Evolutionary conservation across 2,888 invertebrate species (phyloP).

Genomic region (Oasisia sp.): DNA sequence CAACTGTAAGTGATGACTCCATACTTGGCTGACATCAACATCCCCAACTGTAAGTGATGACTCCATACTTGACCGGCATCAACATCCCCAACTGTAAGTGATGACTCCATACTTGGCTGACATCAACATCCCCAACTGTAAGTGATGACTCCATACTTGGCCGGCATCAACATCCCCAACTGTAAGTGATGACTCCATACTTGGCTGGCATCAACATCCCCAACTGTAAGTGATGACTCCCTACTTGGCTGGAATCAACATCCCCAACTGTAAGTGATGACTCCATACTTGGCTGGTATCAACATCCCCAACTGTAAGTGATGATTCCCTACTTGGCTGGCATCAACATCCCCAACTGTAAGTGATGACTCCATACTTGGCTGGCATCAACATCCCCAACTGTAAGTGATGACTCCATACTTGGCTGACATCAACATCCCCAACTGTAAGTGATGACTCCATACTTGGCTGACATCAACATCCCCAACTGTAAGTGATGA

Average conservation of each 20-base stretch:
- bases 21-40: conserved; percentile 95
- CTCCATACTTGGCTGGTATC: conserved; percentile 93
- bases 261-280: conserved; percentile 89
- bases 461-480: conserved; percentile 95
- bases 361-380: conserved; percentile 82
- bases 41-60: conserved; percentile 89
- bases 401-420: conserved; percentile 85
- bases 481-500: conserved; percentile 89
- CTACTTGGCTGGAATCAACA: conserved; percentile 95
- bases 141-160: conserved; percentile 82
- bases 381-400: conserved; percentile 97
- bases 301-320: conserved; percentile 95
- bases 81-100: conserved; percentile 95
- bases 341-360: conserved; percentile 97
- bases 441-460: conserved; percentile 86
- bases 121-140: conserved; percentile 97
- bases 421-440: conserved; percentile 98
- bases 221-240: conserved; percentile 86
- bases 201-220: conserved; percentile 98
- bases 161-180: conserved; percentile 97
- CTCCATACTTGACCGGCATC: conserved; percentile 93
- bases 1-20: conserved; percentile 86
- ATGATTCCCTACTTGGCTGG: conserved; percentile 89
- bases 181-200: conserved; percentile 85
- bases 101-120: conserved; percentile 89